A percentile compares a stretch with the other conserved stretches of the same genome.
Evolutionary conservation across 2,113 vertebrate genomes (phyloP).

Genomic region (Delphinapterus leucas): DNA sequence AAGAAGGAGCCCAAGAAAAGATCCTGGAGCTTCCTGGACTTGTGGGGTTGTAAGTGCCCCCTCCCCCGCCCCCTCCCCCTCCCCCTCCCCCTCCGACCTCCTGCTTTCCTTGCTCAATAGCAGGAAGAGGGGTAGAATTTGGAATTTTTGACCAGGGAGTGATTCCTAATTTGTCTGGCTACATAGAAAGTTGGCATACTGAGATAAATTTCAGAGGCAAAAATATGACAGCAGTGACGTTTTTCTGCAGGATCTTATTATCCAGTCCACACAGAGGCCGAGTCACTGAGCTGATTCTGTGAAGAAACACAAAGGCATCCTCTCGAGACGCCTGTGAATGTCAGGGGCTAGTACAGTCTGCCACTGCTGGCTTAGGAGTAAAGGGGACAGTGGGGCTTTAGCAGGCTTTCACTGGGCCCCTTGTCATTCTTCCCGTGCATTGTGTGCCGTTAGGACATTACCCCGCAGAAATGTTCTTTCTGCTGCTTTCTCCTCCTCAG

Average conservation of each 20-base stretch:
- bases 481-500: background rate
- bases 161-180: background rate
- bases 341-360: background rate
- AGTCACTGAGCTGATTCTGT: background rate
- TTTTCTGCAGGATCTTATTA: conserved; percentile 25
- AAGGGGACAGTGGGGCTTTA: background rate
- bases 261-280: background rate
- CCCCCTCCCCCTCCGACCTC: background rate
- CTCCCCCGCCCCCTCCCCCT: accelerated
- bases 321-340: background rate
- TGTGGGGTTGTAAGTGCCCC: accelerated
- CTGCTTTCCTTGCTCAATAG: background rate
- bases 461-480: background rate
- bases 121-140: background rate
- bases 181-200: background rate
- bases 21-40: accelerated
- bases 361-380: background rate
- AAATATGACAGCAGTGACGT: background rate
- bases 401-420: background rate
- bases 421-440: background rate
- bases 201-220: conserved; percentile 34
- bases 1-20: background rate
- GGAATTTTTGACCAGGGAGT: background rate
- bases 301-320: background rate
- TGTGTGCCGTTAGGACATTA: background rate